Evolutionary conservation across 1,140 invertebrate species (phyloP).

Genomic region (Caerostris darwini): DNA sequence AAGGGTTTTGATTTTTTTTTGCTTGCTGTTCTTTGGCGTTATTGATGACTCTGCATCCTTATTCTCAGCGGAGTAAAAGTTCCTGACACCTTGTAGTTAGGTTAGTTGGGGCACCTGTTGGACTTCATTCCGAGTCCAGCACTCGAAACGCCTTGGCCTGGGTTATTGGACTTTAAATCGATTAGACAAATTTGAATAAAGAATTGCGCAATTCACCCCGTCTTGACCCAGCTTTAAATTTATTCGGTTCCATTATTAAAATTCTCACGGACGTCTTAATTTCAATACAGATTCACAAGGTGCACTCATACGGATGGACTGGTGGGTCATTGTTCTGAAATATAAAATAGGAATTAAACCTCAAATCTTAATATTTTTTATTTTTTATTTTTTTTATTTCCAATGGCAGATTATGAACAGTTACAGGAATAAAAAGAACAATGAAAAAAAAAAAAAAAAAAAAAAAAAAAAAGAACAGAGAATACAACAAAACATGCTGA

Average conservation of each 20-base stretch:
- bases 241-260: neutral
- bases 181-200: neutral
- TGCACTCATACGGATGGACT: too few species aligned
- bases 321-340: too few species aligned
- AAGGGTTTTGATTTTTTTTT: conserved; percentile 23
- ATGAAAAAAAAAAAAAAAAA: too few species aligned
- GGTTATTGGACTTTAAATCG: conserved; percentile 27
- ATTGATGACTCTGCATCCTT: conserved; percentile 11
- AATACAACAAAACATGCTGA: too few species aligned
- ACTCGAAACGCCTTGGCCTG: conserved; percentile 7
- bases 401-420: too few species aligned
- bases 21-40: neutral
- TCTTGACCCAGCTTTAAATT: neutral
- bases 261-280: too few species aligned
- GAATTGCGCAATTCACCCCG: neutral
- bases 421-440: too few species aligned
- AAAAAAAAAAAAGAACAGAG: too few species aligned
- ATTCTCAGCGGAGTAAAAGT: conserved; percentile 29
- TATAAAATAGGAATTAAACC: too few species aligned
- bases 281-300: too few species aligned
- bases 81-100: conserved; percentile 36
- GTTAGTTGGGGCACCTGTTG: conserved; percentile 43
- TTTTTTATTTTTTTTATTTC: too few species aligned
- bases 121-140: conserved; percentile 19
- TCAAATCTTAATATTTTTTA: too few species aligned